These are phyloP conservation scores for Rhinella marina DNA, from an alignment of 2,797 vertebrate species.

Conservation along the genomic window DNA sequence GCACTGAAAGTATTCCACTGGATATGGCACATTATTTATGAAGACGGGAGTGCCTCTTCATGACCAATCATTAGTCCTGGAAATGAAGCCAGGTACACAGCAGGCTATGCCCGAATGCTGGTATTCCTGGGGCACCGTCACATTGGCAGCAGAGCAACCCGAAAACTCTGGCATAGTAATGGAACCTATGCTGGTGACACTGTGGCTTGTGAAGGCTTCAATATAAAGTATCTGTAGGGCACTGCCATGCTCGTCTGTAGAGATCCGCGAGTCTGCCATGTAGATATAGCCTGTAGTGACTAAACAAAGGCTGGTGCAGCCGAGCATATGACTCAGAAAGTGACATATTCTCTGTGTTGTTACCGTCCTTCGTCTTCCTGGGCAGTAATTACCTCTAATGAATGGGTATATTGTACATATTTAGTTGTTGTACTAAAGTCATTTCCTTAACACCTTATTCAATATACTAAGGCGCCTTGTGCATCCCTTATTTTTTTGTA, in stretches of 20 bases:
- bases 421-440: too few relatives aligned
- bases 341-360: too few relatives aligned
- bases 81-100: background rate
- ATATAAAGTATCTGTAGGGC: background rate
- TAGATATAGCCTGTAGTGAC: background rate
- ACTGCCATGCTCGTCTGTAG: background rate
- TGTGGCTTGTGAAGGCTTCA: background rate
- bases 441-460: too few relatives aligned
- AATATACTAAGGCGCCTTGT: too few relatives aligned
- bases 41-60: constrained; percentile 48
- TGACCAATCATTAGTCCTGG: constrained; percentile 22
- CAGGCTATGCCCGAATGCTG: background rate
- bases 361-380: too few relatives aligned
- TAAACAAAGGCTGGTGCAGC: background rate
- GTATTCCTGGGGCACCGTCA: background rate
- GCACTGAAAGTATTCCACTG: background rate
- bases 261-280: background rate
- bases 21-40: constrained; percentile 60
- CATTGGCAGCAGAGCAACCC: background rate
- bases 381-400: too few relatives aligned
- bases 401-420: too few relatives aligned
- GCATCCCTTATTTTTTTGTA: too few relatives aligned
- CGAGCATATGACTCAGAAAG: background rate
- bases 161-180: background rate
- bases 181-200: background rate